These are phyloP conservation scores for Nymphalis polychloros DNA, from an alignment of 2,888 invertebrate genomes.

Conservation along the genomic window DNA sequence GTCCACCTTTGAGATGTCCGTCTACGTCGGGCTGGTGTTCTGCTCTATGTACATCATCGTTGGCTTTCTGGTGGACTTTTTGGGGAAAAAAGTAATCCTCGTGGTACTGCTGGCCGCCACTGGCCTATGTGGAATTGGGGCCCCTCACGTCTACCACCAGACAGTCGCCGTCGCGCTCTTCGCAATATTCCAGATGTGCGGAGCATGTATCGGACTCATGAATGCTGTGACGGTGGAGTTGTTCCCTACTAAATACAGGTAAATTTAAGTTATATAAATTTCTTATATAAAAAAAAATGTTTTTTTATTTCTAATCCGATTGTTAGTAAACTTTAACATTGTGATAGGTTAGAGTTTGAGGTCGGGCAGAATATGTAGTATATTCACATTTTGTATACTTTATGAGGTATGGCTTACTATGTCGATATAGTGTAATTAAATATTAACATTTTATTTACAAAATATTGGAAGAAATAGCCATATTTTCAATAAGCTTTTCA, in stretches of 20 bases:
- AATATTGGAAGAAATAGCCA: too few species aligned
- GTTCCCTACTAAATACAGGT: conserved; percentile 81
- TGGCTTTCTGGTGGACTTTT: conserved; percentile 80
- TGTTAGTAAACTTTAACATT: too few species aligned
- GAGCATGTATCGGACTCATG: conserved; percentile 81
- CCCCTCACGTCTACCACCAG: conserved; percentile 83
- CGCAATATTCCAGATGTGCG: conserved; percentile 78
- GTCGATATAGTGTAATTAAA: too few species aligned
- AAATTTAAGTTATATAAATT: conserved; percentile 18
- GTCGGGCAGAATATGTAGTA: too few species aligned
- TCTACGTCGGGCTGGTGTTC: conserved; percentile 85
- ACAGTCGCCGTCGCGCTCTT: conserved; percentile 82
- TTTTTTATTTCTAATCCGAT: too few species aligned
- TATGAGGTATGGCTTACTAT: too few species aligned
- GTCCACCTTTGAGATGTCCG: conserved; percentile 84
- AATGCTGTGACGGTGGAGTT: conserved; percentile 82
- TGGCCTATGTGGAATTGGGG: conserved; percentile 79
- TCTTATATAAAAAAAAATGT: not conserved
- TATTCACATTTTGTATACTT: too few species aligned
- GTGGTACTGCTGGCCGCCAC: conserved; percentile 74
- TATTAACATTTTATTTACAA: too few species aligned
- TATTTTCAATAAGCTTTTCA: too few species aligned
- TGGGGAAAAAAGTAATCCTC: conserved; percentile 81
- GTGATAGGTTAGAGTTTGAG: too few species aligned
- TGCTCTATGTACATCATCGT: conserved; percentile 84